A percentile compares a stretch with the other conserved stretches of the same genome.
These are phyloP conservation scores for Grammomys dolichurus DNA, from an alignment of 2,113 vertebrate species.

Conservation along the genomic window DNA sequence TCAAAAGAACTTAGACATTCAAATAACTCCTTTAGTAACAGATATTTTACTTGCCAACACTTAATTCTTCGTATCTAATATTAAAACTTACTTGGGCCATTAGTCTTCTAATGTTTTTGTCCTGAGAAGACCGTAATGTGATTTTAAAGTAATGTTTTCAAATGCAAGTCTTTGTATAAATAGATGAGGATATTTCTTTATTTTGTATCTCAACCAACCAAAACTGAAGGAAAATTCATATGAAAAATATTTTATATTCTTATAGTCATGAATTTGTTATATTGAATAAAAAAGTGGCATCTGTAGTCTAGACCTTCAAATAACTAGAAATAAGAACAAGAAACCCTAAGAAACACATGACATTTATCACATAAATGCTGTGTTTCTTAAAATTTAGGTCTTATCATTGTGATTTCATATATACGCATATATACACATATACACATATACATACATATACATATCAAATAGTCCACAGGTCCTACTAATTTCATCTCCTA, in stretches of 20 bases:
- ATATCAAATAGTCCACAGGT: neutral
- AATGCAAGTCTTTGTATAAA: constrained; percentile 48
- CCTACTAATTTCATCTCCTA: neutral
- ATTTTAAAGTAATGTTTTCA: constrained; percentile 17
- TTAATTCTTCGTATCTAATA: constrained; percentile 61
- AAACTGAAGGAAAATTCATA: neutral
- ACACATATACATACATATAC: too few species aligned
- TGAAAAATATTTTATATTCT: neutral
- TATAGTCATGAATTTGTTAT: too few species aligned
- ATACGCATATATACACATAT: neutral
- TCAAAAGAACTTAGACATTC: constrained; percentile 15
- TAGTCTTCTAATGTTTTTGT: constrained; percentile 46
- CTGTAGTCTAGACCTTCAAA: neutral
- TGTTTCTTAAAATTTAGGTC: too few species aligned
- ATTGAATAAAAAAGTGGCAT: neutral
- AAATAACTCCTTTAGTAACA: constrained; percentile 40
- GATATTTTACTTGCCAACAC: constrained; percentile 40
- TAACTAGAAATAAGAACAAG: neutral
- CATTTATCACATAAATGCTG: too few species aligned
- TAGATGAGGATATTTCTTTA: neutral
- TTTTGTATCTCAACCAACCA: neutral
- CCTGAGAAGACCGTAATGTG: constrained; percentile 34
- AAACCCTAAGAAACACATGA: neutral
- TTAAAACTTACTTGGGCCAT: constrained; percentile 50
- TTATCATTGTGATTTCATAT: neutral